Base-by-base conservation (phyloP, 2,888 invertebrate species). In the Loripinus fragilis region DNA sequence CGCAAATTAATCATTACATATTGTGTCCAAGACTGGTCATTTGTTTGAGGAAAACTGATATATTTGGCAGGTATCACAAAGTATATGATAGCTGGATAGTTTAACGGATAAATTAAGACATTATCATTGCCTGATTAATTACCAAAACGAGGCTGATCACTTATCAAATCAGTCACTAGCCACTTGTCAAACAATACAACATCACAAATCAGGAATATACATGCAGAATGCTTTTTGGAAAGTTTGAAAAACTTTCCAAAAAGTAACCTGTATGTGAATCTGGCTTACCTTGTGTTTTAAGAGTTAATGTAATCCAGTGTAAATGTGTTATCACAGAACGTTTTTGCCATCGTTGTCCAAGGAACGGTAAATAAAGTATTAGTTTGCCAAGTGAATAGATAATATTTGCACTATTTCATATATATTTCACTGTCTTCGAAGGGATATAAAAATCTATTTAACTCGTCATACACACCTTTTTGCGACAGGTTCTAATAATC, bases 401-500 rank as follows among this genome's bases (percentile, higher is more conserved):
- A 38, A 5, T 8, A 12, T 38, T 28, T 33, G 7, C 33, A 30
- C 60, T 17, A 15, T 60, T 33, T 33, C 33, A 60, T 20, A 5
- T 33, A 33, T 20, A 60, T 33, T 30, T 60, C 33, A 33, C 33
- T 12, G 60, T 60, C 60, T 1, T 1, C 30, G 30, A 60, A 60
- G 7, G 60, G 33, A 25, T 60, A 23, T 33, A 60, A 60, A 33
- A 60, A 20, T 25, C 17, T 60, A 8, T 33, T 30, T 33, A 60
- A 60, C 60, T 33, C 23, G 60, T 60, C 3, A 60, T 33, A 10
- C 60, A 60, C 60, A 60, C 60, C 33, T 60, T 60, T 60, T 20
- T 60, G 33, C 30, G 30, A 60, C 17, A 60, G 30, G 33, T 30
- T 60, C 33, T 28, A 20, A 68, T 55, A 79, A 71, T 79, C 78